phyloP scores from a whole-genome alignment of 2,797 vertebrate species.

The Cynopterus sphinx region DNA sequence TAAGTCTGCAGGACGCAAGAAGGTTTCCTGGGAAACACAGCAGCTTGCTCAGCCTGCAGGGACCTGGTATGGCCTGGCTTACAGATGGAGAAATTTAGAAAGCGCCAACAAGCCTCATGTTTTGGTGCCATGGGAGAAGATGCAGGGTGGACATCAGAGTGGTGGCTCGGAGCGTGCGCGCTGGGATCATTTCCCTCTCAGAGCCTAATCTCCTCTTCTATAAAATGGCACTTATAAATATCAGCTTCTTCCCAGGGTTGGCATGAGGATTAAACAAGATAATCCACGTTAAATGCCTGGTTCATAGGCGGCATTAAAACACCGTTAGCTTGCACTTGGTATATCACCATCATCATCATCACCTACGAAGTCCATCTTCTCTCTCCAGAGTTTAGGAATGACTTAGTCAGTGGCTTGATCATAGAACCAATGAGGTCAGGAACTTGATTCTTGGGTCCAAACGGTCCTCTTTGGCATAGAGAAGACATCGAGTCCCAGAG shows the following conservation, averaged over 20 bases:
- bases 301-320: not conserved
- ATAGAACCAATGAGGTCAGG: not conserved
- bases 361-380: not conserved
- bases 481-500: not conserved
- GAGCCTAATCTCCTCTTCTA: not conserved
- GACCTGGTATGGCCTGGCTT: constrained; percentile 49
- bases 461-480: not conserved
- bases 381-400: not conserved
- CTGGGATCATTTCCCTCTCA: not conserved
- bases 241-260: not conserved
- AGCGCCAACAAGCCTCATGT: not conserved
- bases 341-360: not conserved
- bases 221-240: not conserved
- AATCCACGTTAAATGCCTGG: rapidly evolving
- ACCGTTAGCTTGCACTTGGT: not conserved
- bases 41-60: constrained; percentile 29
- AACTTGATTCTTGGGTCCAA: not conserved
- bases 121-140: not conserved
- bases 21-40: constrained; percentile 70
- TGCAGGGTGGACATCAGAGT: rapidly evolving
- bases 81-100: constrained; percentile 54
- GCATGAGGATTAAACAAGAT: not conserved
- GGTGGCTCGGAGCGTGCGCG: not conserved
- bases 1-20: constrained; percentile 27
- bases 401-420: not conserved